A percentile compares a stretch with the other conserved stretches of the same genome.
Evolutionary conservation across 2,113 vertebrate species (phyloP).

Genomic region (Fregetta grallaria): DNA sequence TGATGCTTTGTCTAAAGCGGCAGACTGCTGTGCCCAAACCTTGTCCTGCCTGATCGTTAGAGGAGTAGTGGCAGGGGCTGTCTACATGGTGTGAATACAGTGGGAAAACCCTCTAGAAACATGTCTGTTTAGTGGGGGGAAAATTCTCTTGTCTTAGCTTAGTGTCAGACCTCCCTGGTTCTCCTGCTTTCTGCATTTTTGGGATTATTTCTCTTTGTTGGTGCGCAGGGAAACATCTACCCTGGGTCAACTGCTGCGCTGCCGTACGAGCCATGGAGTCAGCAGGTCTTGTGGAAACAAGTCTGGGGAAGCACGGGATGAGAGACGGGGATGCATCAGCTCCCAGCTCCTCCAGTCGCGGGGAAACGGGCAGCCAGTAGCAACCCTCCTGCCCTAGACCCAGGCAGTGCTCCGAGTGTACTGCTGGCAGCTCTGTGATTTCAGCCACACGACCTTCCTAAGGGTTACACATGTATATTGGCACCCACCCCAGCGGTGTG

Average conservation of each 20-base stretch:
- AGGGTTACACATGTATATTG: fast-evolving
- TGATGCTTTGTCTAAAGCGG: not conserved
- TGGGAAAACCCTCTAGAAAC: not conserved
- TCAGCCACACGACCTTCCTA: fast-evolving
- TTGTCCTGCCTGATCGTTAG: too few species aligned
- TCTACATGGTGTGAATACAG: too few species aligned
- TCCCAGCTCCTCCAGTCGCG: not conserved
- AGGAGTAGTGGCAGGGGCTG: not conserved
- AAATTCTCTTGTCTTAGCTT: not conserved
- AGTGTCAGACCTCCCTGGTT: not conserved
- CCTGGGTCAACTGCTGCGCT: not conserved
- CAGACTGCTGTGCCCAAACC: not conserved
- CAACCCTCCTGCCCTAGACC: too few species aligned
- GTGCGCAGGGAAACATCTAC: not conserved
- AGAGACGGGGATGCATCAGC: not conserved
- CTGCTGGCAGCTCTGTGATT: too few species aligned
- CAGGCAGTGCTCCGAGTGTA: fast-evolving
- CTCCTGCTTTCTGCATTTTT: not conserved
- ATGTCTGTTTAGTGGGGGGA: not conserved
- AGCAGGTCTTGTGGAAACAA: not conserved
- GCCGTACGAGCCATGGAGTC: not conserved
- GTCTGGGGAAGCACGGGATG: not conserved
- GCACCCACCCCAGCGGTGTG: fast-evolving
- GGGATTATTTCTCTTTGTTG: not conserved
- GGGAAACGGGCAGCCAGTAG: fast-evolving